Evolutionary conservation across 92 coral and sea anemone genomes (phyloP), one percentile per base, ranked within the genome.

Genomic region (Epizoanthus stellaris): DNA sequence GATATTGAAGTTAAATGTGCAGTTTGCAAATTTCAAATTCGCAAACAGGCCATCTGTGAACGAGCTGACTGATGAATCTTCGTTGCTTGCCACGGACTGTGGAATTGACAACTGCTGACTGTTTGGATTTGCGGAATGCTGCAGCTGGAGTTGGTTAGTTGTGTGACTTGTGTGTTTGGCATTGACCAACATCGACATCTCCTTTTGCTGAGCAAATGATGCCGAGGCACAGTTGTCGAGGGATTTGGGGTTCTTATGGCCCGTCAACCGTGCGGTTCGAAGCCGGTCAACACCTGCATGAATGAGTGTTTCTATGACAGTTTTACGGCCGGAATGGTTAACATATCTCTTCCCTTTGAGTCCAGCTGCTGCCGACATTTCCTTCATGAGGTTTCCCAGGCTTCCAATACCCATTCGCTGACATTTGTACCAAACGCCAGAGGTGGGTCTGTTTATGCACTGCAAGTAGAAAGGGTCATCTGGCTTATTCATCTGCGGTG

Each of bases 401-500:
- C 63, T 58, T 13, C 20, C 20, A 13, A 58, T 13, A 4, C 63
- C 63, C 63, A 58, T 58, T 58, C 63, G 63, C 17, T 4, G 63
- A 4, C 16, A 58, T n/a, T 69, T 82, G 60, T 12, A 82, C 87
- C 80, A 83, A 15, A 71, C 43, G 3, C 3, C 13, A 52, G 67
- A 40, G n/a, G 49, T 8, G 13, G 64, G 88, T 17, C 75, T 75
- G 56, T 25, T 14, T 16, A 74, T 74, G 15, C 16, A 15, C 49
- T 70, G 74, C 5, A 75, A 73, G 36, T 85, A 74, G 7, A 73
- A 64, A 15, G 71, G 82, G 65, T 74, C 57, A 1, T 73, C 64
- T 49, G 81, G 56, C 2, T 71, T 82, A 40, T 19, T 38, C 87
- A 82, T 82, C 17, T 82, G 77, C 43, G 0, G 70, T 3, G 88